phyloP scores from a whole-genome alignment of 2,888 invertebrate genomes.

The Andrena marginata region DNA sequence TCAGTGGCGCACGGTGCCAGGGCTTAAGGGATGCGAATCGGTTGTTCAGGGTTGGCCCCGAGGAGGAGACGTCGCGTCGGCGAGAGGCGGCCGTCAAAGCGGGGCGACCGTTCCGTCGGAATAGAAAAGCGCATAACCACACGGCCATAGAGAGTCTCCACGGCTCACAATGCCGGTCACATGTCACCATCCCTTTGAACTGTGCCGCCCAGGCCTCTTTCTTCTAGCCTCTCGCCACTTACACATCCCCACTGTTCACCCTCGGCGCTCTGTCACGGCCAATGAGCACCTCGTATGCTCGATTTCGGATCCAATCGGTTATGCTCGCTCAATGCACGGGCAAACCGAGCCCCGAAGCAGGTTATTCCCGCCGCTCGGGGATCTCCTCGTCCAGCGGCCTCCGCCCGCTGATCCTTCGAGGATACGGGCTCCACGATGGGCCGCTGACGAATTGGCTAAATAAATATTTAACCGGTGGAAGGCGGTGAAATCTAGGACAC shows the following conservation, averaged over 20 bases:
- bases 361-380: conserved; percentile 11
- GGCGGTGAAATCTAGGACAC: neutral
- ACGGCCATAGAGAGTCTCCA: conserved; percentile 64
- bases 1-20: conserved; percentile 1
- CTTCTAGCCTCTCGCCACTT: conserved; percentile 69
- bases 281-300: conserved; percentile 67
- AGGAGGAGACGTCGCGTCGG: conserved; percentile 59
- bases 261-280: conserved; percentile 56
- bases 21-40: conserved; percentile 60
- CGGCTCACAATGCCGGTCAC: conserved; percentile 80
- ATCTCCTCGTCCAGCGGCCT: conserved; percentile 9
- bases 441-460: conserved; percentile 19
- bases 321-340: conserved; percentile 50
- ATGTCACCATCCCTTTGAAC: conserved; percentile 81
- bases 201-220: conserved; percentile 75
- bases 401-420: neutral
- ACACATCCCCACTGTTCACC: conserved; percentile 59
- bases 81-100: conserved; percentile 75
- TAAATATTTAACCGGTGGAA: conserved; percentile 19
- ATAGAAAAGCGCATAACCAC: conserved; percentile 79
- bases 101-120: conserved; percentile 71
- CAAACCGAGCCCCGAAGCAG: conserved; percentile 29
- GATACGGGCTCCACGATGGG: neutral
- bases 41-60: conserved; percentile 62
- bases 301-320: conserved; percentile 70